These are phyloP conservation scores for Sebastes dallii DNA, from an alignment of 2,797 vertebrate species.

Conservation along the genomic window DNA sequence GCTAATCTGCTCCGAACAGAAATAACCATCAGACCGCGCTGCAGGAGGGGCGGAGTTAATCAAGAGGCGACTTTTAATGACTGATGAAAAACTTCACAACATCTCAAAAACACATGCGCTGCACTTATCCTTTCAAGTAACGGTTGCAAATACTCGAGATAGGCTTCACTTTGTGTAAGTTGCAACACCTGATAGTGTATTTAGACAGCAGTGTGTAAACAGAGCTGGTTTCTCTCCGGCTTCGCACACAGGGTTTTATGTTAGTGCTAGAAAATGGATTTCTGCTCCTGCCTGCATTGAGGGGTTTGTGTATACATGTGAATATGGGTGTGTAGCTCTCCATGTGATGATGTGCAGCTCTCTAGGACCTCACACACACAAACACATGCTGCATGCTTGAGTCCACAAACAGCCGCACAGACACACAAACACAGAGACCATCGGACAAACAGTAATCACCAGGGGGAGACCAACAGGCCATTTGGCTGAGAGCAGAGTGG, in stretches of 20 bases:
- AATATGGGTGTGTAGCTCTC: slow-evolving; percentile 16
- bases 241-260: slow-evolving; percentile 33
- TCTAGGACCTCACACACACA: slow-evolving; percentile 56
- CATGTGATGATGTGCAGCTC: slow-evolving; percentile 62
- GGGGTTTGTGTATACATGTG: slow-evolving; percentile 40
- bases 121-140: not conserved
- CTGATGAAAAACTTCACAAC: not conserved
- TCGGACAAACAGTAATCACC: slow-evolving; percentile 67
- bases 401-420: slow-evolving; percentile 68
- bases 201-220: slow-evolving; percentile 52
- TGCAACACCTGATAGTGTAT: slow-evolving; percentile 50
- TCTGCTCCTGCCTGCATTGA: slow-evolving; percentile 25
- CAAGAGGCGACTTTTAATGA: not conserved
- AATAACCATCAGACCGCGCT: not conserved
- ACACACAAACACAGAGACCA: slow-evolving; percentile 67
- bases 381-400: slow-evolving; percentile 40
- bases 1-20: not conserved
- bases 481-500: slow-evolving; percentile 45
- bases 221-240: slow-evolving; percentile 56
- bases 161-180: slow-evolving; percentile 19
- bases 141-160: not conserved
- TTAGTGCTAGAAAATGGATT: slow-evolving; percentile 44
- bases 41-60: not conserved
- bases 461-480: slow-evolving; percentile 41
- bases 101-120: not conserved